Base-by-base conservation (phyloP, 64 coral and sea anemone genomes). In the Platygyra sinensis region DNA sequence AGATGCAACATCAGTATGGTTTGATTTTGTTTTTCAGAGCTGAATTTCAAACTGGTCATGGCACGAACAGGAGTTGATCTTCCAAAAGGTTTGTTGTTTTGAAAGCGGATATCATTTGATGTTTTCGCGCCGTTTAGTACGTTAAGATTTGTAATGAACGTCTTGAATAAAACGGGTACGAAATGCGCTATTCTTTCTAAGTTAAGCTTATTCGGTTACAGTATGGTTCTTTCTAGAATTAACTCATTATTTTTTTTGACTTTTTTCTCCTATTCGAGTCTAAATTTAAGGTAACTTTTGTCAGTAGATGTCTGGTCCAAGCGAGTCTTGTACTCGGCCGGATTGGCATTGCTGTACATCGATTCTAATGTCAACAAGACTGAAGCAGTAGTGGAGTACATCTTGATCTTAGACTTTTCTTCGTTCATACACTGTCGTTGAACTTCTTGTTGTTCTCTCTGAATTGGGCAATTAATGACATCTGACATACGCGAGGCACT, bases 31-130 rank as follows among this genome's bases (percentile, higher is more conserved):
- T 94, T 74, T 88, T 15, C 73, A 98, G 96, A 94, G 62, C 83
- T 98, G 57, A 98, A 98, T 80, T 98, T 98, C 79, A 94, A 94
- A 42, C 79, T 98, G 42, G 89, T 98, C 28, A 98, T 98, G 96
- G 89, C 89, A 27, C 85, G 72, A 38, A 88, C 92, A 39, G 96
- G 96, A 64, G 88, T 94, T 50, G 92, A 60, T 55, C 9, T 92
- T 20, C 27, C 82, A 14, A 89, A 94, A 94, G 96, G 96, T 98
- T 86, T 60, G 93, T 94, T 33, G 16, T 71, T 19, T 49, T 50
- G 75, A 19, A 14, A 78, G 19, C 22, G 22, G 22, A 38, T 78
- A 54, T 16, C 33, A 12, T 74, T 73, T 14, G 27, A 12, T 51
- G 63, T 88, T 75, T 76, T n/a, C 8, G 8, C 22, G 32, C 10